phyloP scores from a whole-genome alignment of 2,888 invertebrate genomes.

The Caenorhabditis macrosperma region DNA sequence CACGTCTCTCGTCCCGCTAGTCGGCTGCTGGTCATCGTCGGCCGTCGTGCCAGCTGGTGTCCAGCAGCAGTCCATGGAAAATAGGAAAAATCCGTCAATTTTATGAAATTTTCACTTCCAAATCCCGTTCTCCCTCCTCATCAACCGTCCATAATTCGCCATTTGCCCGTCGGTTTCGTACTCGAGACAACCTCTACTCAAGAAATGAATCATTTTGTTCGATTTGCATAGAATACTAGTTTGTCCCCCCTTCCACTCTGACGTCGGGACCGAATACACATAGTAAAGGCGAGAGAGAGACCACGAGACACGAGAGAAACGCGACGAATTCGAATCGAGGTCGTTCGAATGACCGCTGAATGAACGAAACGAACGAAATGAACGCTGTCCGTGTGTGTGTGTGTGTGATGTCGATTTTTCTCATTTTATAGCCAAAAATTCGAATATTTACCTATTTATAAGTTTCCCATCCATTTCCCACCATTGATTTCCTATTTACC shows the following conservation, averaged over 20 bases:
- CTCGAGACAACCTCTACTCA: no score
- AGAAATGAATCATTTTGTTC: no score
- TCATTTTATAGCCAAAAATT: no score
- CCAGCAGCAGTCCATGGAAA: not conserved
- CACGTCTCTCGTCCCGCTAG: not conserved
- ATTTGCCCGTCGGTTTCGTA: no score
- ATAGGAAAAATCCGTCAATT: not conserved
- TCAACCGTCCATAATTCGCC: no score
- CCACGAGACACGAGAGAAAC: not conserved
- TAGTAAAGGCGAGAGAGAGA: not conserved
- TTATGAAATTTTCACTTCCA: not conserved
- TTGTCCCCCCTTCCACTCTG: not conserved
- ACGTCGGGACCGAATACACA: not conserved
- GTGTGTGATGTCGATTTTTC: no score
- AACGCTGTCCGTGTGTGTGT: not conserved
- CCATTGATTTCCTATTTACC: no score
- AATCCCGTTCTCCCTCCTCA: not conserved
- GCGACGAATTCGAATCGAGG: slow-evolving; percentile 8
- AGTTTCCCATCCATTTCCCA: no score
- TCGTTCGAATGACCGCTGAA: no score
- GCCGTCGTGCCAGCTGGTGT: slow-evolving; percentile 3
- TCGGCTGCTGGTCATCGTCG: not conserved
- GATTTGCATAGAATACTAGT: not conserved
- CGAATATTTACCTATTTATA: no score
- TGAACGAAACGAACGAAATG: slow-evolving; percentile 4